phyloP scores from a whole-genome alignment of 2,888 invertebrate genomes.

The Vesta saturnalis region DNA sequence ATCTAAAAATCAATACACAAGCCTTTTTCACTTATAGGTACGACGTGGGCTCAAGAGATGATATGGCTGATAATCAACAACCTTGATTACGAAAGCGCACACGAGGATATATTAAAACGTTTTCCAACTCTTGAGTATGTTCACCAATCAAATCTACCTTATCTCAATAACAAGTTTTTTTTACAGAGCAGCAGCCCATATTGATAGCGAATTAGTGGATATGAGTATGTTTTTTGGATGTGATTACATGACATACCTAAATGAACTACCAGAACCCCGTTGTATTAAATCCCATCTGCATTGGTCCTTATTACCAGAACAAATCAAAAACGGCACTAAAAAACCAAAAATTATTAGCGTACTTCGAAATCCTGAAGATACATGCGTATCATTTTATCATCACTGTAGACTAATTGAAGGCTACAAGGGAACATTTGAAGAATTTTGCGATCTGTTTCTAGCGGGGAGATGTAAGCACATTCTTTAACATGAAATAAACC shows the following conservation, averaged over 20 bases:
- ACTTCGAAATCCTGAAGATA: conserved; percentile 89
- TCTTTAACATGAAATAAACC: background rate
- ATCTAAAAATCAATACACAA: background rate
- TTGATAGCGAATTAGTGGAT: background rate
- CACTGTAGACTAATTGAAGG: conserved; percentile 75
- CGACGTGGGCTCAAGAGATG: conserved; percentile 83
- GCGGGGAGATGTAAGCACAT: conserved; percentile 64
- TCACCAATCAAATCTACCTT: too few relatives aligned
- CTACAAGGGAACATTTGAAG: conserved; percentile 70
- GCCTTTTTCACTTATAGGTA: conserved; percentile 63
- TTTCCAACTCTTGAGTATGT: conserved; percentile 76
- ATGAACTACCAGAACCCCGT: conserved; percentile 51
- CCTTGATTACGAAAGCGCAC: conserved; percentile 69
- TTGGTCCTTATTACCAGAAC: conserved; percentile 67
- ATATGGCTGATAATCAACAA: conserved; percentile 75
- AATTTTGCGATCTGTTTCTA: conserved; percentile 80
- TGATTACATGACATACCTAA: conserved; percentile 9
- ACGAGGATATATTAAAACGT: conserved; percentile 66
- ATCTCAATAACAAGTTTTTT: too few relatives aligned
- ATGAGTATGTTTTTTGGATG: background rate
- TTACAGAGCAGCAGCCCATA: background rate
- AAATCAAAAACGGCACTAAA: conserved; percentile 57
- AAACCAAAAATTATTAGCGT: conserved; percentile 77
- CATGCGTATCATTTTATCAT: conserved; percentile 88
- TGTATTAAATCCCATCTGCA: conserved; percentile 75